Evolutionary conservation across 64 coral and sea anemone genomes (phyloP), one percentile per base, ranked within the genome.

Genomic region (Porites australiensis): DNA sequence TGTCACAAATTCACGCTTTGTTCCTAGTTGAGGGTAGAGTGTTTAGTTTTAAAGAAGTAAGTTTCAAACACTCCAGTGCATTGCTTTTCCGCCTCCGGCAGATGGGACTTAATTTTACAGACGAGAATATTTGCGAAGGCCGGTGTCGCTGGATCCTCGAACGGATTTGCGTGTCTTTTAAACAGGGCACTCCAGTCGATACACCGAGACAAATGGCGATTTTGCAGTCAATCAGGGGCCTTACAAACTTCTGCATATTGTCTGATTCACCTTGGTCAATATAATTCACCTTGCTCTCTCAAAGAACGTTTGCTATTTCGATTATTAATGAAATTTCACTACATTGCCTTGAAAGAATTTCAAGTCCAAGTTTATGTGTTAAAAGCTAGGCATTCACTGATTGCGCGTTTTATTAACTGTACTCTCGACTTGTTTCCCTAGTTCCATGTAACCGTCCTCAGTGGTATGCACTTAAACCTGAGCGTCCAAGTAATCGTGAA

Each of bases 261-360:
- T 16, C 13, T 3, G 43, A n/a, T 51, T 84, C 63, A 84, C 81
- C 81, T 84, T 84, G 81, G 15, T 68, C 81, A 84, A 84, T 84
- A 84, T 84, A 84, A 46, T 84, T 66, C 81, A 84, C 44, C 63
- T 84, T 84, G 46, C 19, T 84, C 62, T 46, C 13, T n/a, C 14
- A 21, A 45, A 68, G 49, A 19, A 47, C 81, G 58, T 68, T 84
- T 84, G 81, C n/a, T 84, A 84, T 84, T 84, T 63, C 62, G 44
- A 64, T 51, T 84, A 16, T 8, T 20, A 84, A 50, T 51, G 43
- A n/a, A 66, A 50, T 84, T 84, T 84, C 46, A 60, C 13, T 21
- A 18, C n/a, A 11, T 80, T 51, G 45, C 37, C 14, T n/a, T 20
- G 12, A 44, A 15, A 64, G 43, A 60, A 66, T 76, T 19, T 76